These are phyloP conservation scores for Hypocryptadius cinnamomeus DNA, from an alignment of 2,113 vertebrate species.

Conservation along the genomic window DNA sequence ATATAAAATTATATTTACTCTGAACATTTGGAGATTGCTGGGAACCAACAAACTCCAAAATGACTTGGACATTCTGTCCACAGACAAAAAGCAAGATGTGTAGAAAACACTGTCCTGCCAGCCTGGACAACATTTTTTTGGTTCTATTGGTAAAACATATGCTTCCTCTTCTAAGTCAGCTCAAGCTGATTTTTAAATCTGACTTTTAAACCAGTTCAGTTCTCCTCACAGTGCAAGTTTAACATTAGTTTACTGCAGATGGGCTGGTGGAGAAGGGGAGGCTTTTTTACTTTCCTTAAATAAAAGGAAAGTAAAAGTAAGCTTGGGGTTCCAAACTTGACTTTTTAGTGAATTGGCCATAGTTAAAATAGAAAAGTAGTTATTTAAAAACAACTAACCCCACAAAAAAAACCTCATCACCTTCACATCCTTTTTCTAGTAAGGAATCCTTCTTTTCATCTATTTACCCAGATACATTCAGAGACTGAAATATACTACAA, in stretches of 20 bases:
- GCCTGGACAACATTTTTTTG: background rate
- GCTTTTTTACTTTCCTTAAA: background rate
- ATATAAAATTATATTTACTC: background rate
- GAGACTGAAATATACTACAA: constrained; percentile 13
- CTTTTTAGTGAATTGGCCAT: background rate
- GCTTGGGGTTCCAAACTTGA: background rate
- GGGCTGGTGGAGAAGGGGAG: background rate
- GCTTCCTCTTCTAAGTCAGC: background rate
- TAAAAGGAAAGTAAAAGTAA: too few relatives aligned
- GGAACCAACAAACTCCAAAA: background rate
- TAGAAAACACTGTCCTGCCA: background rate
- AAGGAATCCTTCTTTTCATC: background rate
- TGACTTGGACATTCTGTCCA: background rate
- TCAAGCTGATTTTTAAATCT: background rate
- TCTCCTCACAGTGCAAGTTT: background rate
- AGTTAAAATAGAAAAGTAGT: background rate
- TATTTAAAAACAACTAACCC: background rate
- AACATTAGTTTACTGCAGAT: background rate
- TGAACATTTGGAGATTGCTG: background rate
- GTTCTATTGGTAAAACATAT: background rate
- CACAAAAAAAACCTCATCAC: background rate
- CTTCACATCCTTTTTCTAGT: background rate
- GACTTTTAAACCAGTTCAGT: background rate
- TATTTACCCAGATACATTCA: background rate
- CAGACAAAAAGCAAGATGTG: background rate